Base-by-base conservation (phyloP, 2,888 invertebrate genomes). In the Hylaea fasciaria region DNA sequence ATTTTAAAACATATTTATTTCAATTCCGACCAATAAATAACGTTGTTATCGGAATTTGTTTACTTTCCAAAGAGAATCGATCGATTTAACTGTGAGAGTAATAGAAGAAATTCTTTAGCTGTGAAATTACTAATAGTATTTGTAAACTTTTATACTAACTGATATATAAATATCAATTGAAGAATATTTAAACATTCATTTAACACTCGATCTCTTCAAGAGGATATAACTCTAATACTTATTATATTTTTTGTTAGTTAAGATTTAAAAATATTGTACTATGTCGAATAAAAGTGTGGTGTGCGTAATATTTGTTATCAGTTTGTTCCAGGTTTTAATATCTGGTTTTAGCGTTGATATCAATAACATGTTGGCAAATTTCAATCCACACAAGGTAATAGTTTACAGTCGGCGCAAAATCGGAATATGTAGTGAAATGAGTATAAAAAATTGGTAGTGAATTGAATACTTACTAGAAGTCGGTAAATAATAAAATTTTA, bases 251-350 rank as follows among this genome's bases (percentile, higher is more conserved):
- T 32, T 32, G 1, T 32, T n/a, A n/a, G n/a, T n/a, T n/a, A n/a
- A n/a, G n/a, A 32, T 10, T 9, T 32, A 32, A n/a, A 7, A 28
- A 39, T 0, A 4, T 11, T 35, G 10, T 11, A 45, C 7, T 37
- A 63, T 63, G 64, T 57, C 43, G 11, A 13, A 3, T 8, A 40
- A 14, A 54, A 40, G 46, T 17, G 47, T 22, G 32, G 10, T 57
- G 12, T 50, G 9, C 9, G 44, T 54, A 41, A 37, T 56, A 0
- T 8, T 50, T n/a, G 39, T 53, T 5, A 16, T 16, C 9, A 39
- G 57, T 54, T 39, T 60, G 11, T 32, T 9, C 32, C 11, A 50
- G 28, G 44, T 53, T 8, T 2, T 32, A 14, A 12, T 37, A 4
- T 35, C 37, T 17, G 13, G 22, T 44, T 9, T n/a, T n/a, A 12